Percentiles rank a stretch among this genome's conserved stretches.
phyloP scores from a whole-genome alignment of 2,113 vertebrate genomes.

The Rafetus swinhoei region DNA sequence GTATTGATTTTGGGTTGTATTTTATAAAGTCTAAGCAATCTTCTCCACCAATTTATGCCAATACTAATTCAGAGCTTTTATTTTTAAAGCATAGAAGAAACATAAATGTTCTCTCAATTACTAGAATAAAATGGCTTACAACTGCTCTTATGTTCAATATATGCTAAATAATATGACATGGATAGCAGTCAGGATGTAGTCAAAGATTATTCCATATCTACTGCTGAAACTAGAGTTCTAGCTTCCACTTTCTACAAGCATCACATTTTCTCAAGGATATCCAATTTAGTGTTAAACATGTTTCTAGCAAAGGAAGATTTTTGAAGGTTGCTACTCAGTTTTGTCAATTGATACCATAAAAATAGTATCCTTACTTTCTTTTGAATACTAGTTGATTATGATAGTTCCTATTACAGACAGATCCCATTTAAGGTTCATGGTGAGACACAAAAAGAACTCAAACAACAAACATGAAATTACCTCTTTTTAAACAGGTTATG shows the following conservation, averaged over 20 bases:
- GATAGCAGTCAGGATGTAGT: not conserved
- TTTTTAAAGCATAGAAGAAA: not conserved
- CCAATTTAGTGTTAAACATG: rapidly evolving
- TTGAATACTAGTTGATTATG: not conserved
- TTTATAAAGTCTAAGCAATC: not conserved
- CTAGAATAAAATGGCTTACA: not conserved
- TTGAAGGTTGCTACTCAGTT: not conserved
- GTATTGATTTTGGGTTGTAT: not conserved
- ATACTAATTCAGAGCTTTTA: not conserved
- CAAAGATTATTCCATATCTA: not conserved
- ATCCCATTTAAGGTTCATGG: rapidly evolving
- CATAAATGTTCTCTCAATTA: not conserved
- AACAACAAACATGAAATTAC: not conserved
- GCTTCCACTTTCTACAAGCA: too few relatives aligned
- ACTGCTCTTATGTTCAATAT: not conserved
- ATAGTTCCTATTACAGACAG: not conserved
- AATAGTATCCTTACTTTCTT: not conserved
- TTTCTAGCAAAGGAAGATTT: not conserved
- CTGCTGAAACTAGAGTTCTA: not conserved
- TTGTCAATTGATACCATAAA: not conserved
- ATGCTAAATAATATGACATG: not conserved
- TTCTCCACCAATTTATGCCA: rapidly evolving
- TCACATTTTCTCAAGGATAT: not conserved
- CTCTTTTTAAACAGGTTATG: not conserved
- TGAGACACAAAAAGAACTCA: not conserved